Base-by-base conservation (phyloP, 2,113 vertebrate genomes). In the Pristiophorus japonicus region DNA sequence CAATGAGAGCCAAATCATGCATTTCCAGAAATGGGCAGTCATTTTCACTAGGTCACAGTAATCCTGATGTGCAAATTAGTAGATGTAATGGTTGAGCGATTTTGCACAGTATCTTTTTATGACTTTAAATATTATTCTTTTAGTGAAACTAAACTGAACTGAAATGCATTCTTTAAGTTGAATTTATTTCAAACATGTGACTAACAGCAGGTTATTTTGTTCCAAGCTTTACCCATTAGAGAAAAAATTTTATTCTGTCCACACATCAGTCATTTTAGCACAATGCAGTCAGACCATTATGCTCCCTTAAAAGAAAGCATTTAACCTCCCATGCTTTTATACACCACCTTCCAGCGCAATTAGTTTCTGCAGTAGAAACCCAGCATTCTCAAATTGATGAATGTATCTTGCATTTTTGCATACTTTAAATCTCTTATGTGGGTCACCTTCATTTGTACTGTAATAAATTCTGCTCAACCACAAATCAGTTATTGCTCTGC, bases 321-420 rank as follows among this genome's bases (percentile, higher is more conserved):
- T 94, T 94, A 94, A 94, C 93, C 65, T 94, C 66, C 47, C 66
- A 59, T 70, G 66, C 93, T 94, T 94, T 94, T 94, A 94, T 73
- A 94, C 93, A 51, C 42, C 93, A 94, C 93, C 27, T 94, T 94
- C 45, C 66, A 94, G 93, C 34, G 93, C 93, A 94, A 94, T 94
- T 94, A 94, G 42, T 70, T 51, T 10, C 66, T 94, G 65, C 66
- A 51, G 66, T 51, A 94, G 93, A 14, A 51, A 34, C n/a, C 24
- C 66, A 94, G 93, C 24, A 30, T 47, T 70, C 92, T 38, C 12
- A 45, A 94, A 70, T 70, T 94, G 93, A 94, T 94, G 42, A 94
- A 94, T 73, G 93, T 51, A 34, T 51, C 45, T 70, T 94, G 51
- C 42, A 67, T 94, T 94, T 92, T 70, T 94, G 73, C 66, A 67